phyloP scores from a whole-genome alignment of 2,797 vertebrate genomes.

The Ceyx erithaca region DNA sequence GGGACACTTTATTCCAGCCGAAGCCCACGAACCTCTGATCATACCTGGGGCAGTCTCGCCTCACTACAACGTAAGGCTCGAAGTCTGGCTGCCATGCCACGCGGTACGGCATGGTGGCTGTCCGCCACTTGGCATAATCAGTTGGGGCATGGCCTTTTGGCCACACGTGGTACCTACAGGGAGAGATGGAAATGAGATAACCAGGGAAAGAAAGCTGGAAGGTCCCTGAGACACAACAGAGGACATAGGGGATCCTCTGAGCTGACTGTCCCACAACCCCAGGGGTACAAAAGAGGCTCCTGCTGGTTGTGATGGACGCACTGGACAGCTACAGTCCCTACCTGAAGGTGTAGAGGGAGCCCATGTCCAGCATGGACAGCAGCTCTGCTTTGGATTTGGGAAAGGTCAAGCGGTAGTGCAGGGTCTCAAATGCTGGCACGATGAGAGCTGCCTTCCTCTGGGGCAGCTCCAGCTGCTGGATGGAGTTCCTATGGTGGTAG shows the following conservation, averaged over 20 bases:
- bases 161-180: conserved; percentile 91
- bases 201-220: background rate
- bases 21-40: conserved; percentile 96
- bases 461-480: conserved; percentile 88
- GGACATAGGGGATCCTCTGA: background rate
- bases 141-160: conserved; percentile 92
- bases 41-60: conserved; percentile 90
- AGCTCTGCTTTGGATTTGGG: conserved; percentile 96
- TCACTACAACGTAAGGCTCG: conserved; percentile 94
- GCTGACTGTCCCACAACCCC: background rate
- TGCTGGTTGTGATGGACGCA: background rate
- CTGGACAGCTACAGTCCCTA: conserved; percentile 44
- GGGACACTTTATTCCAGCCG: conserved; percentile 98
- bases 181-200: background rate
- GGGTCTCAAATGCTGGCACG: conserved; percentile 94
- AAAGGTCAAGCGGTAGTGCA: conserved; percentile 91
- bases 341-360: conserved; percentile 96
- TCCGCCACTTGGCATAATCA: conserved; percentile 93
- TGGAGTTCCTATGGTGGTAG: conserved; percentile 80
- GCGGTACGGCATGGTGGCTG: conserved; percentile 87
- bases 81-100: conserved; percentile 95
- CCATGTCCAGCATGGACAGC: conserved; percentile 94
- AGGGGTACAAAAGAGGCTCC: background rate
- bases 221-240: background rate
- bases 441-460: conserved; percentile 89